Evolutionary conservation across 1,140 invertebrate genomes (phyloP).

Genomic region (Drosophila bocqueti): DNA sequence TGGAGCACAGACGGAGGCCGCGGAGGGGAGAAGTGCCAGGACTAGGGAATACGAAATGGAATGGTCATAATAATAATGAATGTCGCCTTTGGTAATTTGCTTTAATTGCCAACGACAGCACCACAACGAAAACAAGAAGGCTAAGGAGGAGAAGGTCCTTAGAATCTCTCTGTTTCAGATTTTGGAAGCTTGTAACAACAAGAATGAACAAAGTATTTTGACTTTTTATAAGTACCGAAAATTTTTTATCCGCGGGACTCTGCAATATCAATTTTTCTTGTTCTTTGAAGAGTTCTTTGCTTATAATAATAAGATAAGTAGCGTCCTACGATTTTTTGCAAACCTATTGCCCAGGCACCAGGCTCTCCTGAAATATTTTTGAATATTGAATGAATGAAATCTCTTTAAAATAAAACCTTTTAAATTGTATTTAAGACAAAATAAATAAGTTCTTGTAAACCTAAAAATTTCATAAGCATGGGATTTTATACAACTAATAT

Average conservation of each 20-base stretch:
- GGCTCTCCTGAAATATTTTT: too few species aligned
- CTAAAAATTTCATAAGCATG: not conserved
- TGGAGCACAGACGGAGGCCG: not conserved
- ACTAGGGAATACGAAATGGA: conserved; percentile 35
- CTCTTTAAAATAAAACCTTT: too few species aligned
- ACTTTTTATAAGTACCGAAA: not conserved
- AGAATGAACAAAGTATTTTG: too few species aligned
- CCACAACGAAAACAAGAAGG: conserved; percentile 7
- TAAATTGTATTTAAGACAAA: too few species aligned
- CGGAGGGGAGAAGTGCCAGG: not conserved
- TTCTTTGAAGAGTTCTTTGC: not conserved
- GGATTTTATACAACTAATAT: not conserved
- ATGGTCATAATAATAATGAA: conserved; percentile 72
- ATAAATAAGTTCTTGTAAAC: too few species aligned
- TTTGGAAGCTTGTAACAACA: not conserved
- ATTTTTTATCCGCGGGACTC: not conserved
- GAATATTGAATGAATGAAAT: too few species aligned
- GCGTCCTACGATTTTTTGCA: not conserved
- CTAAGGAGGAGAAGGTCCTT: not conserved
- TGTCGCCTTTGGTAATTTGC: conserved; percentile 74
- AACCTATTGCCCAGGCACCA: too few species aligned
- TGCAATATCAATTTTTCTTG: not conserved
- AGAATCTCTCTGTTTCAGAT: too few species aligned
- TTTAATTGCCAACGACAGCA: conserved; percentile 71
- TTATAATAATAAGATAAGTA: not conserved